Conservation (phyloP, 2,797 vertebrate species). For the Harpagifer antarcticus region DNA sequence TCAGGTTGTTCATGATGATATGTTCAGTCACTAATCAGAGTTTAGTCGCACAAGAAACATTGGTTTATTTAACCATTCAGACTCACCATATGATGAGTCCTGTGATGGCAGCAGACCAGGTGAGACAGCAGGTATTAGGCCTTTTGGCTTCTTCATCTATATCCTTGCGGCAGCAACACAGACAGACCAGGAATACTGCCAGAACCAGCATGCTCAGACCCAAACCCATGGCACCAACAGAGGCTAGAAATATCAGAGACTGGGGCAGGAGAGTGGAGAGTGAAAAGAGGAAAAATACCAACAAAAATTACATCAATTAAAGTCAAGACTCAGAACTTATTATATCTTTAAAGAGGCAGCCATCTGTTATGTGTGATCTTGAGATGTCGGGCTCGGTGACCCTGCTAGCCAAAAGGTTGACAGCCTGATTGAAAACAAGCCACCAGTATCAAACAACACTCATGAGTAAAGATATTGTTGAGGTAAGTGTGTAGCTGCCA, state of each 20-base stretch:
- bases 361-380: background rate
- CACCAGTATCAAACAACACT: conserved; percentile 33
- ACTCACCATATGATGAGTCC: conserved; percentile 96
- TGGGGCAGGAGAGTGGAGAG: conserved; percentile 55
- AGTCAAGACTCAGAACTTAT: background rate
- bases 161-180: conserved; percentile 87
- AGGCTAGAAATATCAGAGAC: conserved; percentile 90
- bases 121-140: conserved; percentile 87
- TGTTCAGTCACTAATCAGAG: background rate
- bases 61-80: background rate
- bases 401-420: background rate
- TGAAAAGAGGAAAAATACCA: conserved; percentile 1
- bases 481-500: conserved; percentile 16
- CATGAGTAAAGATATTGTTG: conserved; percentile 19
- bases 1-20: background rate
- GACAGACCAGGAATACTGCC: conserved; percentile 85
- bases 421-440: conserved; percentile 46
- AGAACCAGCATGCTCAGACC: conserved; percentile 90
- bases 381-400: conserved; percentile 30
- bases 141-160: conserved; percentile 86
- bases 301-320: conserved; percentile 5
- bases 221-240: conserved; percentile 87
- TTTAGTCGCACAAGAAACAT: background rate
- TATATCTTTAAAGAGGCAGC: background rate
- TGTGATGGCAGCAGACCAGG: conserved; percentile 88